A percentile compares a stretch with the other conserved stretches of the same genome.
phyloP scores from a whole-genome alignment of 2,888 invertebrate genomes.

The Nudaria mundana region DNA sequence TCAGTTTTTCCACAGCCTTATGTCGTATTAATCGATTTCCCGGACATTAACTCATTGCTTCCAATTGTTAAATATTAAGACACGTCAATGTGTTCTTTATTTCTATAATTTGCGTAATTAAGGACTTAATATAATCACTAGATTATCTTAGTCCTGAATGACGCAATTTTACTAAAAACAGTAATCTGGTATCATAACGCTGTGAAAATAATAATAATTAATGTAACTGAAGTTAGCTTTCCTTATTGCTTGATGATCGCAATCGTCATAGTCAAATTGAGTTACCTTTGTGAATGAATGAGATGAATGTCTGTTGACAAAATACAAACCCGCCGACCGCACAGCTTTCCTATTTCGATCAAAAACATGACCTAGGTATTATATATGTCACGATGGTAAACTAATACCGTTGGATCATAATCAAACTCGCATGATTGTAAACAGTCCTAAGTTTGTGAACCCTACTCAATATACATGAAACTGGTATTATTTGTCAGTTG shows the following conservation, averaged over 20 bases:
- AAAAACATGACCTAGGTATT: no score
- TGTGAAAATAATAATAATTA: conserved; percentile 33
- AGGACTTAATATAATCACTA: conserved; percentile 32
- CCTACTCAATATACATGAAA: no score
- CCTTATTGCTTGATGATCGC: conserved; percentile 70
- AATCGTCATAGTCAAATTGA: conserved; percentile 57
- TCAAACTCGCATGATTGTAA: no score
- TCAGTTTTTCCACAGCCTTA: conserved; percentile 35
- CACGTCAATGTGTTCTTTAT: conserved; percentile 20
- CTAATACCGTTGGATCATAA: no score
- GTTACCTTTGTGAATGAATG: conserved; percentile 57
- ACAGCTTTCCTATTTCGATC: no score
- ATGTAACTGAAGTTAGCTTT: conserved; percentile 37
- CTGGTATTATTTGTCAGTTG: no score
- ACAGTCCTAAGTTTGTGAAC: no score
- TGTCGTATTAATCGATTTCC: conserved; percentile 24
- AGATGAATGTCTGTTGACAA: conserved; percentile 53
- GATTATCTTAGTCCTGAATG: no score
- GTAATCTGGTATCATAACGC: conserved; percentile 41
- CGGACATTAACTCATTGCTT: conserved; percentile 23
- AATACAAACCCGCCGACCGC: conserved; percentile 70
- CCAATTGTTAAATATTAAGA: conserved; percentile 26
- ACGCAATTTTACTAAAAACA: conserved; percentile 34
- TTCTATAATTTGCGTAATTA: conserved; percentile 44
- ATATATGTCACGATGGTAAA: no score